Evolutionary conservation across 1,140 invertebrate species (phyloP).

Genomic region (Ditylenchus dipsaci): DNA sequence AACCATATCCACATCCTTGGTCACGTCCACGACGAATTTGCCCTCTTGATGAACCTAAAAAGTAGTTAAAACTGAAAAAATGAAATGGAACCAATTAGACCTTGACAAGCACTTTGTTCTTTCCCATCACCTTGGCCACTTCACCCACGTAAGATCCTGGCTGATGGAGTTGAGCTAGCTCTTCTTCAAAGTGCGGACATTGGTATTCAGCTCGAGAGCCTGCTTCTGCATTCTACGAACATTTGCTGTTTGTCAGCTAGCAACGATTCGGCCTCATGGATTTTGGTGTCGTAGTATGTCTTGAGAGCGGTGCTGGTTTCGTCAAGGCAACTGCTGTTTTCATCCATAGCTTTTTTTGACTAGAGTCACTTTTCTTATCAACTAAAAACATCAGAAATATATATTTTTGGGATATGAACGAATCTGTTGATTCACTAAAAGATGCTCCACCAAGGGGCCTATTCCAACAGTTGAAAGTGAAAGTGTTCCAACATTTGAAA

Average conservation of each 20-base stretch:
- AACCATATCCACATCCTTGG: constrained; percentile 98
- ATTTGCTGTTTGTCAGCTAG: constrained; percentile 97
- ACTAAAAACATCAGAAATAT: too few relatives aligned
- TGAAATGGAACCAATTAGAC: constrained; percentile 47
- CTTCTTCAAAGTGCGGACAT: constrained; percentile 91
- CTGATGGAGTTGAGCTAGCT: constrained; percentile 92
- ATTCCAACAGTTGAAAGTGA: too few relatives aligned
- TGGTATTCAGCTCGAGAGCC: constrained; percentile 97
- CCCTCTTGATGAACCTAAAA: constrained; percentile 89
- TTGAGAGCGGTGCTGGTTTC: background rate
- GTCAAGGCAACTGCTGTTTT: background rate
- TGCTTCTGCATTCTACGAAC: constrained; percentile 92
- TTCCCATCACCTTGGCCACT: constrained; percentile 99
- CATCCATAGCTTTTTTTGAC: constrained; percentile 6
- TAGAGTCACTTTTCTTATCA: too few relatives aligned
- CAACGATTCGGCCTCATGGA: constrained; percentile 64
- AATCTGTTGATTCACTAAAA: too few relatives aligned
- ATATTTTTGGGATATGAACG: too few relatives aligned
- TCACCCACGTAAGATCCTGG: constrained; percentile 99
- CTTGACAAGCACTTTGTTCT: constrained; percentile 98
- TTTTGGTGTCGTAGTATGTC: constrained; percentile 52
- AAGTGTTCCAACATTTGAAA: too few relatives aligned
- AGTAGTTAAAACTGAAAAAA: too few relatives aligned
- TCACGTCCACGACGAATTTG: constrained; percentile 98
- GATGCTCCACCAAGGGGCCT: too few relatives aligned